Percentiles rank a stretch among this genome's conserved stretches.
Evolutionary conservation across 2,797 vertebrate genomes (phyloP).

Genomic region (Cossypha niveicapilla): DNA sequence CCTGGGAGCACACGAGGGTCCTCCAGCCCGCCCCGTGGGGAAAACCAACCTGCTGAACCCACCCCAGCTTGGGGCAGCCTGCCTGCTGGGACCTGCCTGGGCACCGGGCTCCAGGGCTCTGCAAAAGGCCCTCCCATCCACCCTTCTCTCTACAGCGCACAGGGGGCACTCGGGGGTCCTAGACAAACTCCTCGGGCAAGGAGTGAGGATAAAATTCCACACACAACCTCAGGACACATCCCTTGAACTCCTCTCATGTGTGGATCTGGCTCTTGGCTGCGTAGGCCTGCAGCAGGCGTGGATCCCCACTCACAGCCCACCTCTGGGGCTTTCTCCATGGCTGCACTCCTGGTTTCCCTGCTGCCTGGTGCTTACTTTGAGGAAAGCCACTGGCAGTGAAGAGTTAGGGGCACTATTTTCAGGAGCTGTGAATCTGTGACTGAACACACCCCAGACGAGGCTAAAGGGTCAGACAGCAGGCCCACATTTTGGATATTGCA

Average conservation of each 20-base stretch:
- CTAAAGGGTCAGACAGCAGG: not conserved
- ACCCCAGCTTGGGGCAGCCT: not conserved
- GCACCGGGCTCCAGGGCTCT: not conserved
- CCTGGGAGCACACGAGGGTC: fast-evolving
- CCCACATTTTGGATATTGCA: fast-evolving
- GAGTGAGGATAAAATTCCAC: not conserved
- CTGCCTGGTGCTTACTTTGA: not conserved
- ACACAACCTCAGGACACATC: not conserved
- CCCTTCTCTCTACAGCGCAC: not conserved
- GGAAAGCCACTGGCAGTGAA: not conserved
- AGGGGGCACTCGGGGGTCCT: not conserved
- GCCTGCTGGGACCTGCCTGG: not conserved
- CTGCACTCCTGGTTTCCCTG: not conserved
- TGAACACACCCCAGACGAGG: not conserved
- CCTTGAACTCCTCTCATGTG: not conserved
- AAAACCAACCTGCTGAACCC: fast-evolving
- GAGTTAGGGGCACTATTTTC: not conserved
- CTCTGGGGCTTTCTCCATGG: not conserved
- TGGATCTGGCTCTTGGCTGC: fast-evolving
- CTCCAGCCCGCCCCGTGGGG: fast-evolving
- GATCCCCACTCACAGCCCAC: not conserved
- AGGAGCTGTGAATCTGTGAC: not conserved
- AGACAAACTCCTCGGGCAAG: not conserved
- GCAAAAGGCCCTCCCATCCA: not conserved
- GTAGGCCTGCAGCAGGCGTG: not conserved